Percentiles rank a stretch among this genome's conserved stretches.
Evolutionary conservation across 2,797 vertebrate genomes (phyloP).

Genomic region (Fundulus diaphanus): DNA sequence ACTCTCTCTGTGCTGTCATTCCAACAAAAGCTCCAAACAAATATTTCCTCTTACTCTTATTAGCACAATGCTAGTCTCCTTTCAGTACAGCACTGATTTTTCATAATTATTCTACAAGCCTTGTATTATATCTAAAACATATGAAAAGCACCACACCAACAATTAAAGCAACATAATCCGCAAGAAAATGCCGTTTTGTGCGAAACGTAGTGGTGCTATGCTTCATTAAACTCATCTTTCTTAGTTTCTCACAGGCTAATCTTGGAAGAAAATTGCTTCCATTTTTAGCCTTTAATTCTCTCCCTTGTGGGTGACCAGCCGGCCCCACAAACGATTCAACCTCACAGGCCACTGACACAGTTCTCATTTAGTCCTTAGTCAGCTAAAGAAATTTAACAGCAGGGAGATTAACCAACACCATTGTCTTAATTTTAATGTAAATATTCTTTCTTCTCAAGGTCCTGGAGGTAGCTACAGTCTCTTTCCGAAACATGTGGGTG

Average conservation of each 20-base stretch:
- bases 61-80: not conserved
- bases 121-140: constrained; percentile 39
- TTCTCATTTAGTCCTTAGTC: constrained; percentile 47
- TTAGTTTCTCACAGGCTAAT: constrained; percentile 68
- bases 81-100: not conserved
- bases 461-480: not conserved
- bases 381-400: constrained; percentile 40
- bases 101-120: constrained; percentile 20
- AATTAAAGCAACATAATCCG: constrained; percentile 17
- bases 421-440: not conserved
- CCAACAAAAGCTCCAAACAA: constrained; percentile 9
- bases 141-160: constrained; percentile 26
- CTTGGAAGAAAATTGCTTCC: constrained; percentile 76
- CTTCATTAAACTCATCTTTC: constrained; percentile 66
- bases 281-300: constrained; percentile 78
- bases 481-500: constrained; percentile 18
- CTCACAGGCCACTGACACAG: constrained; percentile 47
- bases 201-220: constrained; percentile 54
- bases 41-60: constrained; percentile 2
- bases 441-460: not conserved
- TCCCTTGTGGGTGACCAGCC: constrained; percentile 72
- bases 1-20: not conserved
- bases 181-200: constrained; percentile 23
- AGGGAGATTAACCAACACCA: constrained; percentile 13
- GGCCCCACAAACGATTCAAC: constrained; percentile 57